These are phyloP conservation scores for Tenthredo amoena DNA, from an alignment of 2,888 invertebrate genomes.

Conservation along the genomic window DNA sequence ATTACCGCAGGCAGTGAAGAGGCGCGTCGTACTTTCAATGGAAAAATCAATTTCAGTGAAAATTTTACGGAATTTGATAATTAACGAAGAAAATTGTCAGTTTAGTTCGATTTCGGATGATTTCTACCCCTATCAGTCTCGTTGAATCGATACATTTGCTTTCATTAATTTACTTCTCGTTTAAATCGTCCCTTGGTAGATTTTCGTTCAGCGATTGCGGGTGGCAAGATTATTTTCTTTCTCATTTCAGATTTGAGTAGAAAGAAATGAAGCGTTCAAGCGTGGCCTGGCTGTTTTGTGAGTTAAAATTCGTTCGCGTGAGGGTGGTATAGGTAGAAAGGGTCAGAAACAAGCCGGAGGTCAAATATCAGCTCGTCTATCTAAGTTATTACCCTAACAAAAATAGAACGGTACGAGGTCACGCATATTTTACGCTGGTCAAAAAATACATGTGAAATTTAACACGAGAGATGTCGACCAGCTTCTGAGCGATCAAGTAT, in stretches of 20 bases:
- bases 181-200: background rate
- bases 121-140: background rate
- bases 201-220: background rate
- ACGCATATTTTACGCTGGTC: slow-evolving; percentile 40
- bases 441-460: slow-evolving; percentile 21
- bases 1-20: background rate
- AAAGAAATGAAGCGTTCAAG: slow-evolving; percentile 17
- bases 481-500: background rate
- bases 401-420: slow-evolving; percentile 38
- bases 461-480: background rate
- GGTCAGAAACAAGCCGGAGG: slow-evolving; percentile 16
- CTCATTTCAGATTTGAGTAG: background rate
- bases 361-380: slow-evolving; percentile 40
- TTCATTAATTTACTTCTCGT: background rate
- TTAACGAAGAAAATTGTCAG: background rate
- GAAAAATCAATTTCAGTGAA: background rate
- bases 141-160: background rate
- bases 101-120: background rate
- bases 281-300: slow-evolving; percentile 21
- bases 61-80: background rate
- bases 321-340: background rate
- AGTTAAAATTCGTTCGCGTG: slow-evolving; percentile 12
- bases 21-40: background rate
- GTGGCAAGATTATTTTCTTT: background rate
- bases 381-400: slow-evolving; percentile 36